phyloP scores from a whole-genome alignment of 2,113 vertebrate genomes.

The Corythoichthys intestinalis region DNA sequence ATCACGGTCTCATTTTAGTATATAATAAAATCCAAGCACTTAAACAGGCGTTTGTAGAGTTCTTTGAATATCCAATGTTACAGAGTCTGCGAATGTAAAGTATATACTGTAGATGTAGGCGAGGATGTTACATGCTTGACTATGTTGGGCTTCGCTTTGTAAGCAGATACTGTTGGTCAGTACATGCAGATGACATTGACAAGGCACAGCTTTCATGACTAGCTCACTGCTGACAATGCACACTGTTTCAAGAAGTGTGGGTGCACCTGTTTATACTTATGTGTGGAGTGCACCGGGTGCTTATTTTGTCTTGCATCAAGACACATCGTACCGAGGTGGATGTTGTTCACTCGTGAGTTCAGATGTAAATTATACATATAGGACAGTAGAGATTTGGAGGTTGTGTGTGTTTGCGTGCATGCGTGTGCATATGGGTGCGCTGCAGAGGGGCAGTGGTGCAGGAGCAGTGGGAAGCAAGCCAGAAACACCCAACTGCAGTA shows the following conservation, averaged over 20 bases:
- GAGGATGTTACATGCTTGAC: background rate
- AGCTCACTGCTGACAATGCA: constrained; percentile 40
- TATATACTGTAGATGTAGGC: background rate
- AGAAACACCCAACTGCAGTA: constrained; percentile 67
- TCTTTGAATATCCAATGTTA: background rate
- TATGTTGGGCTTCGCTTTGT: constrained; percentile 3
- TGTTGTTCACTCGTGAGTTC: constrained; percentile 5
- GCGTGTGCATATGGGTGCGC: constrained; percentile 12
- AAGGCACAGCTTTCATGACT: constrained; percentile 22
- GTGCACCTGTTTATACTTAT: constrained; percentile 8
- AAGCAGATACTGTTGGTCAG: constrained; percentile 16
- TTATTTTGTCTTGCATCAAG: constrained; percentile 16
- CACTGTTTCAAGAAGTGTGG: constrained; percentile 12
- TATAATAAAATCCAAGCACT: background rate
- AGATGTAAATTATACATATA: constrained; percentile 10
- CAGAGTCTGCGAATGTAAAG: background rate
- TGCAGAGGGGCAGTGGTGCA: constrained; percentile 63
- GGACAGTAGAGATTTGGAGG: constrained; percentile 1
- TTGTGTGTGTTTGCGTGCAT: background rate
- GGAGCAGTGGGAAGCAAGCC: constrained; percentile 64
- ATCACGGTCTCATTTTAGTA: too few species aligned
- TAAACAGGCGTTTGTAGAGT: background rate
- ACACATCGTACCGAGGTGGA: constrained; percentile 15
- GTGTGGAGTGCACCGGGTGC: background rate
- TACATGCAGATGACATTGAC: constrained; percentile 41